Percentiles rank a stretch among this genome's conserved stretches.
These are phyloP conservation scores for Mormoops blainvillei DNA, from an alignment of 2,113 vertebrate species.

Conservation along the genomic window DNA sequence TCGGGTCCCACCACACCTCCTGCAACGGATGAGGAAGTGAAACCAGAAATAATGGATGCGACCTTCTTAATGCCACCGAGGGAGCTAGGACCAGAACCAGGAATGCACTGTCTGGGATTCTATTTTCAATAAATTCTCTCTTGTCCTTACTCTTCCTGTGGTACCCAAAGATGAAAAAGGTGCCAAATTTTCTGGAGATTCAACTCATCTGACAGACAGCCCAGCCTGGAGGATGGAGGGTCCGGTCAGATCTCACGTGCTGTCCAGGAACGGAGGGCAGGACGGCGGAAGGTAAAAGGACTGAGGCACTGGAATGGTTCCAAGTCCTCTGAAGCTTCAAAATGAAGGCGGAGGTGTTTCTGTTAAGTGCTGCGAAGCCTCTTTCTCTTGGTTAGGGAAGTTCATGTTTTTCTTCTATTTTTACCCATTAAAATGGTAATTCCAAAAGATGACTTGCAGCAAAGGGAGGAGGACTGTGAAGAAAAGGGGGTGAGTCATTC, in stretches of 20 bases:
- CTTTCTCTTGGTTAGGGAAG: not conserved
- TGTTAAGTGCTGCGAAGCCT: not conserved
- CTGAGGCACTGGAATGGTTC: not conserved
- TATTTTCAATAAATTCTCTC: not conserved
- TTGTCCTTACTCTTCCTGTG: not conserved
- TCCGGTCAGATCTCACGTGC: accelerated
- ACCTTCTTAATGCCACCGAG: not conserved
- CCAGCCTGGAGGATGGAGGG: not conserved
- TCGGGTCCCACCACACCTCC: not conserved
- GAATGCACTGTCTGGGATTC: not conserved
- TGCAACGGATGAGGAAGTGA: not conserved
- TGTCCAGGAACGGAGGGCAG: not conserved
- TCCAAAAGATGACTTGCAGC: not conserved
- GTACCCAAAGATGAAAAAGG: not conserved
- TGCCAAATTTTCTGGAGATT: not conserved
- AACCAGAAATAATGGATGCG: not conserved
- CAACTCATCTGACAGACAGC: not conserved
- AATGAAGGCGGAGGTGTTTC: not conserved
- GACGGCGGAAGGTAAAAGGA: not conserved
- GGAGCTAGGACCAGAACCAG: not conserved
- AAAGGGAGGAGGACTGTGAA: not conserved
- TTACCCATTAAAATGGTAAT: constrained; percentile 21
- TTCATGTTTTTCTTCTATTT: not conserved
- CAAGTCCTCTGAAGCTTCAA: not conserved
- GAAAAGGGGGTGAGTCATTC: not conserved